Base-by-base conservation (phyloP, 2,888 invertebrate species). In the Axea sp. region DNA sequence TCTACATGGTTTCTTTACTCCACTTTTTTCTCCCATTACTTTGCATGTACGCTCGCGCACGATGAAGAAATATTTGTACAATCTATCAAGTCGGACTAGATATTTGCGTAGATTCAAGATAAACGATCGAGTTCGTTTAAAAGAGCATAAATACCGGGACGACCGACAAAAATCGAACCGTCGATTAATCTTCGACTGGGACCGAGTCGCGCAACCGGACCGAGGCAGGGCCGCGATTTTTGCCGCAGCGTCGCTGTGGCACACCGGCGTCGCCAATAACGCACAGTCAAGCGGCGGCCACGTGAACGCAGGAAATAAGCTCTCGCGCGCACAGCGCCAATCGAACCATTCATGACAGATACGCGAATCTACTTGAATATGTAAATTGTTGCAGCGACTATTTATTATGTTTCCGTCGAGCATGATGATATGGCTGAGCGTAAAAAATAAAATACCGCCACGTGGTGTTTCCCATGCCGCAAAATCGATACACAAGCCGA, bases 61-160 rank as follows among this genome's bases (percentile, higher is more conserved):
- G 43, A 35, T 39, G 55, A 49, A 71, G 71, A 71, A 64, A 72
- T 57, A 57, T 51, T 72, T 57, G 51, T 17, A 45, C 51, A 47
- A 71, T 71, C 47, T 47, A 71, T 71, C 71, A 71, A 55, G 39
- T 31, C 31, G 14, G 28, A 53, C 59, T 53, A 60, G 68, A 69
- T 69, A 53, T 57, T 45, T 31, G 8, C 68, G 33, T 22, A 26
- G 51, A 60, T 59, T 8, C 28, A 1, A 69, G 68, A 60, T 49
- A 49, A 59, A 35, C 26, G 51, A 59, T 59, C 43, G 39, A 12
- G 19, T 35, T 4, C 33, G 35, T 47, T 49, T 22, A 30, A 41
- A 55, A 67, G 57, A 26, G 15, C 45, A 45, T 30, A 47, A 41
- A 64, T 26, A 43, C 14, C 33, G 12, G 24, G n/a, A 17, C 30